Conservation (phyloP, 2,797 vertebrate genomes). For the Thunnus albacares region DNA sequence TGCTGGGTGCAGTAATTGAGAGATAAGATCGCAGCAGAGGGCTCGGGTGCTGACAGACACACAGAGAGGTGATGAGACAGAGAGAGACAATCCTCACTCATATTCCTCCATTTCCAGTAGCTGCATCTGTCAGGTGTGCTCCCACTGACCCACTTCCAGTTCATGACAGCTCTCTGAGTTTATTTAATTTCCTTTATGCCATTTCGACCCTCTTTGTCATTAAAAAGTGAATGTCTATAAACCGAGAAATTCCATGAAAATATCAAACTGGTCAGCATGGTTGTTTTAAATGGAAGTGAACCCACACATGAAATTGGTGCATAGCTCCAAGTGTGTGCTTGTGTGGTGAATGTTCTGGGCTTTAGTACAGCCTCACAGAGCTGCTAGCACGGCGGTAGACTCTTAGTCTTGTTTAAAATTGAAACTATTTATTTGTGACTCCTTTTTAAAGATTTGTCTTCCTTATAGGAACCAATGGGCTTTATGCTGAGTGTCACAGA, state of each 20-base stretch:
- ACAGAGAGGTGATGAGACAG: conserved; percentile 79
- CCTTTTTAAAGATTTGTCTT: too few species aligned
- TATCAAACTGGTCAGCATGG: too few species aligned
- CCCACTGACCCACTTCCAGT: conserved; percentile 53
- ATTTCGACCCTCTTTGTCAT: conserved; percentile 1
- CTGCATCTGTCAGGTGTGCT: conserved; percentile 74
- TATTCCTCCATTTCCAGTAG: conserved; percentile 64
- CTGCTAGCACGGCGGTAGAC: too few species aligned
- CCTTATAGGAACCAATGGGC: too few species aligned
- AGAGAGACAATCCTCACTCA: conserved; percentile 58
- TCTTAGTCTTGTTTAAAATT: too few species aligned
- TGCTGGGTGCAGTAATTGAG: conserved; percentile 82
- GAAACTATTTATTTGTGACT: too few species aligned
- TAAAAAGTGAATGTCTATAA: background rate
- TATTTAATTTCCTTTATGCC: background rate
- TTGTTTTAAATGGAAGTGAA: too few species aligned
- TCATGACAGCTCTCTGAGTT: conserved; percentile 20
- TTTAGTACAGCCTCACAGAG: too few species aligned
- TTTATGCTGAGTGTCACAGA: too few species aligned
- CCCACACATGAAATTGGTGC: too few species aligned
- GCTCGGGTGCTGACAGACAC: conserved; percentile 79
- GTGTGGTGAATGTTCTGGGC: too few species aligned
- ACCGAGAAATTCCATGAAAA: background rate
- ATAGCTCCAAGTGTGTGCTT: too few species aligned
- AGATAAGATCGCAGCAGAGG: conserved; percentile 83